Evolutionary conservation across 2,888 invertebrate species (phyloP).

Genomic region (Parnassius mnemosyne): DNA sequence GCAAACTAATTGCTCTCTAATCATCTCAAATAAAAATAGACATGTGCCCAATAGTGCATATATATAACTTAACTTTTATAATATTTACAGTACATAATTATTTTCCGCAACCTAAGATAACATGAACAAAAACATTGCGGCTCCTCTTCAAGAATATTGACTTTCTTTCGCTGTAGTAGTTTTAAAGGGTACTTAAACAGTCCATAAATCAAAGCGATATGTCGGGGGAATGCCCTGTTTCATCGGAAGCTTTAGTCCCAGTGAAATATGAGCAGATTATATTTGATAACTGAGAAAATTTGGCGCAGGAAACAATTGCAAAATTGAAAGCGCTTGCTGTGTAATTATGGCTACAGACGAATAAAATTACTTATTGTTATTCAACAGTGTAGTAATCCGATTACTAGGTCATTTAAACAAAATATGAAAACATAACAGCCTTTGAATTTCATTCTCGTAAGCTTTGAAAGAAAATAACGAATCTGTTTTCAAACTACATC

Average conservation of each 20-base stretch:
- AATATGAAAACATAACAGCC: too few relatives aligned
- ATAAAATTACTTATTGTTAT: too few relatives aligned
- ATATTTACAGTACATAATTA: slow-evolving; percentile 13
- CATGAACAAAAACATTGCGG: slow-evolving; percentile 26
- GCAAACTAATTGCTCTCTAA: too few relatives aligned
- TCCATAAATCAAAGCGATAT: slow-evolving; percentile 75
- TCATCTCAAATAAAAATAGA: too few relatives aligned
- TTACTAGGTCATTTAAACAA: too few relatives aligned
- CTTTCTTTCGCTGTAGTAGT: slow-evolving; percentile 62
- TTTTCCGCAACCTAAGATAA: slow-evolving; percentile 21
- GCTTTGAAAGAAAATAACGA: too few relatives aligned
- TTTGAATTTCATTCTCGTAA: too few relatives aligned
- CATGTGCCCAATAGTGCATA: too few relatives aligned
- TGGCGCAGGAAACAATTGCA: slow-evolving; percentile 39
- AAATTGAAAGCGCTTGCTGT: slow-evolving; percentile 29
- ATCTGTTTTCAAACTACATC: too few relatives aligned
- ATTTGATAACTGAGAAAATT: slow-evolving; percentile 52
- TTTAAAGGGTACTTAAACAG: slow-evolving; percentile 73
- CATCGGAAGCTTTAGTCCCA: slow-evolving; percentile 62
- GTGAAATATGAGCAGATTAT: slow-evolving; percentile 72
- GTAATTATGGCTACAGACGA: not conserved
- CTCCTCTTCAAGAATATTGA: slow-evolving; percentile 43
- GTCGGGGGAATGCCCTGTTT: slow-evolving; percentile 68
- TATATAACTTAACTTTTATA: not conserved
- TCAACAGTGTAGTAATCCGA: too few relatives aligned